A percentile compares a stretch with the other conserved stretches of the same genome.
phyloP scores from a whole-genome alignment of 2,888 invertebrate species.

The Pemphredon lugubris region DNA sequence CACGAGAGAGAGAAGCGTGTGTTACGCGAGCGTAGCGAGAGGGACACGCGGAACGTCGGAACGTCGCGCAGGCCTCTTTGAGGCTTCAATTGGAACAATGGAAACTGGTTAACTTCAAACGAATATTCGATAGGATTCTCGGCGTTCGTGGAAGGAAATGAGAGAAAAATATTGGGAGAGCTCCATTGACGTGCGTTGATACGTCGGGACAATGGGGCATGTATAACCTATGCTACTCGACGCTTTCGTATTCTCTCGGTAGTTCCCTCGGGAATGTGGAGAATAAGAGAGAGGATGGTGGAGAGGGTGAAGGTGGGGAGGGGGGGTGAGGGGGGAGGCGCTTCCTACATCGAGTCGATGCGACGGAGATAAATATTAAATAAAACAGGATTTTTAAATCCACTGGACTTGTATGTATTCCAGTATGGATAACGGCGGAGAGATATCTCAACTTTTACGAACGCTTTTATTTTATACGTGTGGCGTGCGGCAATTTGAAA shows the following conservation, averaged over 20 bases:
- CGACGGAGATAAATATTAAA: conserved; percentile 13
- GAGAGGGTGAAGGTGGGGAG: no score
- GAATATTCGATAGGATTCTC: conserved; percentile 60
- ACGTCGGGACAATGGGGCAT: conserved; percentile 31
- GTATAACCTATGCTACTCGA: conserved; percentile 20
- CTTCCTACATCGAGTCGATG: conserved; percentile 1
- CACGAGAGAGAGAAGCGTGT: not conserved
- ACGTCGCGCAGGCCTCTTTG: conserved; percentile 39
- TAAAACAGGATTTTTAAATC: no score
- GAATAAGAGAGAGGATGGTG: conserved; percentile 7
- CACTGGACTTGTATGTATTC: no score
- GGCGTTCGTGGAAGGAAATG: conserved; percentile 36
- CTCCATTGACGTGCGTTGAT: conserved; percentile 44
- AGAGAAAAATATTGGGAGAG: conserved; percentile 50
- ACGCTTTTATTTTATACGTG: no score
- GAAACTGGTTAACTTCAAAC: conserved; percentile 60
- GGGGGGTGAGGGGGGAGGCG: conserved; percentile 10
- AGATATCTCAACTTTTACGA: no score
- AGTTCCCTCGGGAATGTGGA: conserved; percentile 10
- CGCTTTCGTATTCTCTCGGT: conserved; percentile 25
- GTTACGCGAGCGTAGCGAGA: no score
- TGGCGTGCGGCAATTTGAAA: no score
- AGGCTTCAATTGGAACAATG: conserved; percentile 57
- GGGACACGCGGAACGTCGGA: not conserved
- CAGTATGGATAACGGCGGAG: no score